These are phyloP conservation scores for Sycophila texana DNA, from an alignment of 2,888 invertebrate genomes.

Conservation along the genomic window DNA sequence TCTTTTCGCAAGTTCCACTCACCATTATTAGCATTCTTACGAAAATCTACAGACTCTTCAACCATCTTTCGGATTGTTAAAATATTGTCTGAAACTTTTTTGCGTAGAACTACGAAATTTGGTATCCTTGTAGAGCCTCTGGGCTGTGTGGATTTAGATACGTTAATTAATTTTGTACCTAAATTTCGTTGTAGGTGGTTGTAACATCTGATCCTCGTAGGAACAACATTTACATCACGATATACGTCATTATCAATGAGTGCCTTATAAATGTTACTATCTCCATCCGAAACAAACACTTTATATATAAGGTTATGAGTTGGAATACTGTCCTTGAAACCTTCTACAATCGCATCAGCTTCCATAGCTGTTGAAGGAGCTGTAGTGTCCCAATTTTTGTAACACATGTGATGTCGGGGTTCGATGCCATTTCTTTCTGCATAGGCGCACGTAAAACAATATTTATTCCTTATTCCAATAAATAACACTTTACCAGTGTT, in stretches of 20 bases:
- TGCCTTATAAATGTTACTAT: constrained; percentile 35
- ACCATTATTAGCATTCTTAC: too few relatives aligned
- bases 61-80: too few relatives aligned
- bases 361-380: constrained; percentile 61
- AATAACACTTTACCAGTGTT: constrained; percentile 57
- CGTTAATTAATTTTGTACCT: background rate
- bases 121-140: too few relatives aligned
- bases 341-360: constrained; percentile 44
- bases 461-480: constrained; percentile 62
- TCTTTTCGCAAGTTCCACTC: background rate
- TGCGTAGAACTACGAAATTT: too few relatives aligned
- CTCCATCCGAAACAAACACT: constrained; percentile 37
- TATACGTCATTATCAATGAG: constrained; percentile 23
- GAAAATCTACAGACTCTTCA: too few relatives aligned
- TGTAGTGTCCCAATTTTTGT: constrained; percentile 59
- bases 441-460: constrained; percentile 54
- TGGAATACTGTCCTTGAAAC: constrained; percentile 41
- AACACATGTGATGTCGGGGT: constrained; percentile 29
- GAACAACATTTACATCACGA: constrained; percentile 25
- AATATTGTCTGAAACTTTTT: too few relatives aligned
- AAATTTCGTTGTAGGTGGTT: constrained; percentile 40
- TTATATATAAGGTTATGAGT: constrained; percentile 38
- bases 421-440: constrained; percentile 2
- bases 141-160: too few relatives aligned
- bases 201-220: constrained; percentile 30